phyloP scores from a whole-genome alignment of 2,888 invertebrate species.

The Meteorus colon region DNA sequence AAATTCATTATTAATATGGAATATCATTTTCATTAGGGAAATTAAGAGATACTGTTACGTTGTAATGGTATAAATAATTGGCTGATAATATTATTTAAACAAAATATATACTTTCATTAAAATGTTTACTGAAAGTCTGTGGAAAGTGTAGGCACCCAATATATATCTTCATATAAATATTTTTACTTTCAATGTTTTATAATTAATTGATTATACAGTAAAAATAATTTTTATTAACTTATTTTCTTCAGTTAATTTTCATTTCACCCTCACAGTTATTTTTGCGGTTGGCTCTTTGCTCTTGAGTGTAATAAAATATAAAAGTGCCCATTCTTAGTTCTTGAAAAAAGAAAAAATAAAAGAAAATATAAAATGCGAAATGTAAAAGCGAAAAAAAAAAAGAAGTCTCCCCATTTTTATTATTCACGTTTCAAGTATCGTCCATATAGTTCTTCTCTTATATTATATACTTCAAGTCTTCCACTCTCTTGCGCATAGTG shows the following conservation, averaged over 20 bases:
- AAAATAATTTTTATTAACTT: background rate
- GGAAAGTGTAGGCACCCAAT: no score
- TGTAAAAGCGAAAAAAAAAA: background rate
- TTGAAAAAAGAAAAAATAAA: background rate
- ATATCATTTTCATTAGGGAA: no score
- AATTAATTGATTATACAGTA: no score
- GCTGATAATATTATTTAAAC: no score
- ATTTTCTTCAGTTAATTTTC: background rate
- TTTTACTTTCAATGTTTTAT: no score
- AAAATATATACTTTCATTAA: background rate
- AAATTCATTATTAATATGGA: no score
- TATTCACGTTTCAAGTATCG: constrained; percentile 13
- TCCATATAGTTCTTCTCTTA: background rate
- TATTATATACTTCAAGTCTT: constrained; percentile 10
- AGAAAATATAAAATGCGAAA: background rate
- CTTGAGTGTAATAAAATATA: constrained; percentile 1
- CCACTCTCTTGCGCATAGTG: constrained; percentile 5
- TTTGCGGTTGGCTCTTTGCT: background rate
- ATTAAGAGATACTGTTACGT: no score
- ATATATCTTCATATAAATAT: no score
- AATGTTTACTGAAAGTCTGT: no score
- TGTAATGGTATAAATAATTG: no score
- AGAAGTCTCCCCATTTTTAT: background rate
- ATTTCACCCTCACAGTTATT: background rate
- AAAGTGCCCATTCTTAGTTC: background rate